These are phyloP conservation scores for Melanotaenia trifasciata DNA, from an alignment of 2,797 vertebrate species.

Conservation along the genomic window DNA sequence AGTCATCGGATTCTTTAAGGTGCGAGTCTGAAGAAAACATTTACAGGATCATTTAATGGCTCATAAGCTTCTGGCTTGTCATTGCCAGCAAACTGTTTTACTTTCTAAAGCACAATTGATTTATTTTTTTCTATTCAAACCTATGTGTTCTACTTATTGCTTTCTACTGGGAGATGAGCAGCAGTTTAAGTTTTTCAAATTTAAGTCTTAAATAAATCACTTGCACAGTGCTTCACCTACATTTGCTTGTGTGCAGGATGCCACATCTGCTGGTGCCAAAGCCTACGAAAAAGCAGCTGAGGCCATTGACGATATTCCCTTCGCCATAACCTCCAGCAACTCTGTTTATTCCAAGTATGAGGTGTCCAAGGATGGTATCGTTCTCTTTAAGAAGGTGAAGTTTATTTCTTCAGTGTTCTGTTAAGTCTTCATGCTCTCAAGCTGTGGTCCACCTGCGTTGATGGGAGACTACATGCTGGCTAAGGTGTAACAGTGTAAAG, in stretches of 20 bases:
- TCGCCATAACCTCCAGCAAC: slow-evolving; percentile 86
- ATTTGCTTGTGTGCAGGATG: slow-evolving; percentile 79
- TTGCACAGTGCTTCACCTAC: not conserved
- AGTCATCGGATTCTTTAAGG: slow-evolving; percentile 98
- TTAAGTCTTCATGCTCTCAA: rapidly evolving
- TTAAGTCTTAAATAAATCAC: not conserved
- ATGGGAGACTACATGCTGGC: not conserved
- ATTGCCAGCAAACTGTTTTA: not conserved
- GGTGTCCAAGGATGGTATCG: slow-evolving; percentile 86
- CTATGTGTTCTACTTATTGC: not conserved
- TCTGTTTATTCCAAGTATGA: slow-evolving; percentile 90
- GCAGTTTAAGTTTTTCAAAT: not conserved
- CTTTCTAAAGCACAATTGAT: not conserved
- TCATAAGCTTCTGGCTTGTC: not conserved
- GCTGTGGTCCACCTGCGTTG: not conserved
- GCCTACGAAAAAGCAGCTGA: slow-evolving; percentile 91
- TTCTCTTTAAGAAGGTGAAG: slow-evolving; percentile 97
- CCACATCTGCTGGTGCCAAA: slow-evolving; percentile 85
- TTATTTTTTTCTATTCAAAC: too few species aligned
- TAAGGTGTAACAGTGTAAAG: not conserved
- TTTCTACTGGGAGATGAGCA: not conserved
- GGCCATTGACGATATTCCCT: slow-evolving; percentile 92
- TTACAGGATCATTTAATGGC: not conserved
- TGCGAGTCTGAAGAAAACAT: slow-evolving; percentile 52
- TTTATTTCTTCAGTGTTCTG: not conserved